A percentile compares a stretch with the other conserved stretches of the same genome.
Conservation (phyloP, 92 coral and sea anemone species). For the Zoanthus gigantus region DNA sequence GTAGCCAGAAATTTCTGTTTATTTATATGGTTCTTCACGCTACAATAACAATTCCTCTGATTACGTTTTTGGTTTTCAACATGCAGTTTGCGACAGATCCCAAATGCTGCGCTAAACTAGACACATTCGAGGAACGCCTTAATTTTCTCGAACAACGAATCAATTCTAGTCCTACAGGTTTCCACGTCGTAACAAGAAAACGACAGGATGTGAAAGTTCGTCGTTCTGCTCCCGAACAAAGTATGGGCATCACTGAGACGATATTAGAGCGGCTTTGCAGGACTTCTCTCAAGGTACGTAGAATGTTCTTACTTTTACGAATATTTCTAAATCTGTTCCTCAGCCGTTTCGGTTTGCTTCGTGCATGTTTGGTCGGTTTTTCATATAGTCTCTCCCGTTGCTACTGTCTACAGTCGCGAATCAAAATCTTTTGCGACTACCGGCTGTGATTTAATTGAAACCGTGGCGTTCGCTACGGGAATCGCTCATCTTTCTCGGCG, state of each 20-base stretch:
- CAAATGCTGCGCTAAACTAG: constrained; percentile 6
- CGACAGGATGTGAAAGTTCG: neutral
- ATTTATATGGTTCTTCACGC: neutral
- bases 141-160: neutral
- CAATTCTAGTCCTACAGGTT: neutral
- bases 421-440: too few relatives aligned
- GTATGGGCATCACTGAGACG: neutral
- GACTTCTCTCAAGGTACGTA: neutral
- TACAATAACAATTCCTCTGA: neutral
- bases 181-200: neutral
- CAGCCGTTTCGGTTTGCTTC: too few relatives aligned
- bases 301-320: too few relatives aligned
- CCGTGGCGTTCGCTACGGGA: too few relatives aligned
- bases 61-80: neutral
- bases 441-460: too few relatives aligned
- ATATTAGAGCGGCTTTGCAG: neutral
- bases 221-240: constrained; percentile 1
- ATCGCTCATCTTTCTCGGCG: too few relatives aligned
- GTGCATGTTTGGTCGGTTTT: too few relatives aligned
- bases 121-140: neutral
- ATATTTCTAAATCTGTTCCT: too few relatives aligned
- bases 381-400: too few relatives aligned
- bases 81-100: neutral
- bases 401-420: too few relatives aligned
- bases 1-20: neutral